Conservation (phyloP, 2,797 vertebrate genomes). For the Poecilia picta region DNA sequence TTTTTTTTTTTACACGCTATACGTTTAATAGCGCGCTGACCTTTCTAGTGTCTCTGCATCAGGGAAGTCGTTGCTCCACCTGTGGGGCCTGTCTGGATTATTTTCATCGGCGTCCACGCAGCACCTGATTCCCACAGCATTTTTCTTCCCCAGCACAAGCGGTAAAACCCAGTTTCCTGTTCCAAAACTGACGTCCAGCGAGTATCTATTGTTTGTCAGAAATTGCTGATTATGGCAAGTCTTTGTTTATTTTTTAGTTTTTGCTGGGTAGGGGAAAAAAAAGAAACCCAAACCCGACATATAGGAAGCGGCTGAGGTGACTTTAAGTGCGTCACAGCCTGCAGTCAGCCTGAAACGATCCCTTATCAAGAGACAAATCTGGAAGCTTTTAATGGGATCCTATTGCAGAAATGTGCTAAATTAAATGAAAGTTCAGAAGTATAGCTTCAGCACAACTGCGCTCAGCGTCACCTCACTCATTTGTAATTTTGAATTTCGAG, state of each 20-base stretch:
- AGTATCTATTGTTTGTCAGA: conserved; percentile 81
- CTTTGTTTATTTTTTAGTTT: conserved; percentile 28
- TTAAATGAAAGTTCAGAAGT: background rate
- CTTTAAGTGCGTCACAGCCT: conserved; percentile 87
- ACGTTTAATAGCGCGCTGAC: background rate
- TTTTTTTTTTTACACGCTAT: background rate
- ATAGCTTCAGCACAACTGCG: background rate
- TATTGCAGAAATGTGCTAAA: background rate
- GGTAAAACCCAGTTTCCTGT: conserved; percentile 34
- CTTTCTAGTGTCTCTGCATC: background rate
- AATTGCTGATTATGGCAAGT: conserved; percentile 83
- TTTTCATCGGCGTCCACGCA: background rate
- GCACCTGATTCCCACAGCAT: background rate
- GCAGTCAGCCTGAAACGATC: conserved; percentile 37
- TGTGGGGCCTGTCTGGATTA: background rate
- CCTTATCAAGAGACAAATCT: background rate
- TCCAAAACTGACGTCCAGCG: conserved; percentile 48
- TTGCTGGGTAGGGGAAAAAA: conserved; percentile 8
- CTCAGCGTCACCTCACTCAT: background rate
- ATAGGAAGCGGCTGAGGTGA: conserved; percentile 73
- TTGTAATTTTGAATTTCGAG: background rate
- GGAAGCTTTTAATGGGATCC: background rate
- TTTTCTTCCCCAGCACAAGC: conserved; percentile 5
- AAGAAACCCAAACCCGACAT: conserved; percentile 9
- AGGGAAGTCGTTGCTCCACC: background rate